Base-by-base conservation (phyloP, 2,888 invertebrate genomes). In the Incurvaria masculella region DNA sequence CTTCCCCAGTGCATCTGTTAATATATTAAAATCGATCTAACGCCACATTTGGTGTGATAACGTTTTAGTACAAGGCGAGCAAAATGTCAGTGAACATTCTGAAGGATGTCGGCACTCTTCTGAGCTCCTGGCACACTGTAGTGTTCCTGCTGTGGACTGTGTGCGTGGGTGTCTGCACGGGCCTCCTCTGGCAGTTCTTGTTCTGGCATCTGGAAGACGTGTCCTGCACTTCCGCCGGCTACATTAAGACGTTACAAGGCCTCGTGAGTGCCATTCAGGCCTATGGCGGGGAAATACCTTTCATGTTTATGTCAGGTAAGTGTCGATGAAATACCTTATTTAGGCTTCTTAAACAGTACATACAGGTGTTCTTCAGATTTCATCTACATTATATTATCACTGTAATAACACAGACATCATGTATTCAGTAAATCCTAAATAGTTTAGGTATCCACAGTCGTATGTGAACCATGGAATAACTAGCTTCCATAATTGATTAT, bases 131-230 rank as follows among this genome's bases (percentile, higher is more conserved):
- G 8, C 82, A 85, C 1, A 85, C 93, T 17, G 63, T 89, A 6
- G 70, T 90, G 2, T 95, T 94, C 63, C 79, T 90, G 49, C 51
- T 88, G 17, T 91, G 94, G 87, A 90, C 93, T 49, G 81, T 91
- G 51, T 81, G 82, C 2, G 87, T 92, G 19, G 96, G 96, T 0
- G 78, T 94, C 54, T 88, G 91, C 57, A 93, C 92, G 0, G 93
- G 91, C 0, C 69, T 94, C 0, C 74, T 94, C 19, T 95, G 95
- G 91, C 87, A 92, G 57, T 96, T 94, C 63, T 71, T 94, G 0
- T 92, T 93, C 62, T 93, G 91, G 89, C 84, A 89, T 55, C 69
- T 91, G 14, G 92, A 94, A 65, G 88, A 89, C 52, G 68, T 93
- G 48, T 85, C 85, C 45, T 83, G 75, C 50, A 69, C 72, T 39